These are phyloP conservation scores for Brachyistius frenatus DNA, from an alignment of 2,113 vertebrate species.

Conservation along the genomic window DNA sequence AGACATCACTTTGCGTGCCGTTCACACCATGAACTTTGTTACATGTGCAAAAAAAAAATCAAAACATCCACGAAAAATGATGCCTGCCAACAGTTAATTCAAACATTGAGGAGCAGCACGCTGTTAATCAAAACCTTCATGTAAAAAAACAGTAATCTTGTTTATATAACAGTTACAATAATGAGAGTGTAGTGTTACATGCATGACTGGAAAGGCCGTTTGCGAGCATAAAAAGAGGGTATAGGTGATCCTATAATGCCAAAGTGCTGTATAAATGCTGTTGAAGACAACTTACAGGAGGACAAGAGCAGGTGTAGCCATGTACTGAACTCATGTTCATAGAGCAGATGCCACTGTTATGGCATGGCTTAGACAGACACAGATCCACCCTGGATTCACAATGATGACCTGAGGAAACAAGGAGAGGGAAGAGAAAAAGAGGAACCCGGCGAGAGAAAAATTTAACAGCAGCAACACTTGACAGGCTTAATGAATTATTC, in stretches of 20 bases:
- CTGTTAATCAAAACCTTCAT: too few species aligned
- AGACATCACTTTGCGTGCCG: too few species aligned
- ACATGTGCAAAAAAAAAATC: too few species aligned
- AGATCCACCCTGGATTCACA: constrained; percentile 93
- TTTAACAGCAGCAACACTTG: not conserved
- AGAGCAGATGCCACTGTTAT: constrained; percentile 87
- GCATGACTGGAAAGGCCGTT: not conserved
- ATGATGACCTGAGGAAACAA: constrained; percentile 85
- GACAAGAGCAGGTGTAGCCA: constrained; percentile 91
- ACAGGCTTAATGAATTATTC: not conserved
- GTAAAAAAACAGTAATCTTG: too few species aligned
- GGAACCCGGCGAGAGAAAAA: not conserved
- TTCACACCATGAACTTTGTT: too few species aligned
- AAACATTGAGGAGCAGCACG: too few species aligned
- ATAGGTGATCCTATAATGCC: not conserved
- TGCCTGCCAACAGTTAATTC: too few species aligned
- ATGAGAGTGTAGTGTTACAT: not conserved
- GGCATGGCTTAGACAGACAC: constrained; percentile 90
- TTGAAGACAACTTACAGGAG: constrained; percentile 82
- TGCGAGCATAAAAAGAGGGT: not conserved
- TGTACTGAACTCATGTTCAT: constrained; percentile 90
- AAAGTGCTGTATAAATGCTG: not conserved
- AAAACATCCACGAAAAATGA: too few species aligned
- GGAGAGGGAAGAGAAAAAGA: not conserved
- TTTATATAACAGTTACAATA: not conserved